A percentile compares a stretch with the other conserved stretches of the same genome.
These are phyloP conservation scores for Meiosimyza platycephala DNA, from an alignment of 2,888 invertebrate genomes.

Conservation along the genomic window DNA sequence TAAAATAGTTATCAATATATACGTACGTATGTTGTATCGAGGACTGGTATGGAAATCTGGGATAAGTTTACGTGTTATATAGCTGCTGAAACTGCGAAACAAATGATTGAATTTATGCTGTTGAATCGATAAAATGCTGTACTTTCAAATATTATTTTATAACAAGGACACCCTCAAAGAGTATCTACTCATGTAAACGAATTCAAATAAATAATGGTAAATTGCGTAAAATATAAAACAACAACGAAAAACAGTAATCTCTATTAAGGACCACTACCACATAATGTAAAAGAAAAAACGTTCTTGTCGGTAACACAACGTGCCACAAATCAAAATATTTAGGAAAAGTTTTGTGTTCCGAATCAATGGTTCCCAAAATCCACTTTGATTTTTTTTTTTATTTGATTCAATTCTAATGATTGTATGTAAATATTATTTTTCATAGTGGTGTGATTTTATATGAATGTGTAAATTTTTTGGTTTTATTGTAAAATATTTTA, in stretches of 20 bases:
- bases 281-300: conserved; percentile 66
- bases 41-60: conserved; percentile 34
- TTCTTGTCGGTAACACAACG: conserved; percentile 63
- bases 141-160: not conserved
- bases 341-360: too few relatives aligned
- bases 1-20: not conserved
- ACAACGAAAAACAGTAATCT: conserved; percentile 16
- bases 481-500: too few relatives aligned
- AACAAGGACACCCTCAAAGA: not conserved
- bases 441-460: too few relatives aligned
- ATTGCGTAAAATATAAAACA: conserved; percentile 25
- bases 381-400: too few relatives aligned
- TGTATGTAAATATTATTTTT: too few relatives aligned
- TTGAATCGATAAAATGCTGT: not conserved
- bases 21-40: conserved; percentile 12
- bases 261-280: conserved; percentile 55
- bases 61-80: conserved; percentile 6
- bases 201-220: not conserved
- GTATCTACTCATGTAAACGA: not conserved
- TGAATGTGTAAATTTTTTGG: too few relatives aligned
- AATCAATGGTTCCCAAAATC: too few relatives aligned
- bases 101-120: not conserved
- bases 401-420: too few relatives aligned
- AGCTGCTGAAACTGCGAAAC: too few relatives aligned
- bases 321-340: conserved; percentile 57